phyloP scores from a whole-genome alignment of 2,113 vertebrate species.

The Motacilla tschutschensis region DNA sequence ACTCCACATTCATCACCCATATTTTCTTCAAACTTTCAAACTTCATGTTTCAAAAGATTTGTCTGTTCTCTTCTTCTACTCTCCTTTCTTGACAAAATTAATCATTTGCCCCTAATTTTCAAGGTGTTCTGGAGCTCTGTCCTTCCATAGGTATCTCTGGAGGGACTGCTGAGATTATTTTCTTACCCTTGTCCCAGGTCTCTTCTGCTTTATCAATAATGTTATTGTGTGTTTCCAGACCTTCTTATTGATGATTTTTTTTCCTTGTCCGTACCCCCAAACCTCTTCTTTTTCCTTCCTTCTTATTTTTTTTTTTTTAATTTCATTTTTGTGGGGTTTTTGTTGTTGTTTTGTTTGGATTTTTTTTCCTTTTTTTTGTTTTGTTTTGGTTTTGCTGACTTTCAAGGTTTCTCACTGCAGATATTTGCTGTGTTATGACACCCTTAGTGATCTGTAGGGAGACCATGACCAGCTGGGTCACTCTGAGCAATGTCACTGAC shows the following conservation, averaged over 20 bases:
- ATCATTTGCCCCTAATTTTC: not conserved
- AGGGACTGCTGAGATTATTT: not conserved
- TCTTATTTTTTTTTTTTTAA: not conserved
- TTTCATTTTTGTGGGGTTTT: not conserved
- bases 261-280: not conserved
- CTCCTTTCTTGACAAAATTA: not conserved
- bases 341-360: not conserved
- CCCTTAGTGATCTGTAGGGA: not conserved
- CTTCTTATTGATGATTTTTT: not conserved
- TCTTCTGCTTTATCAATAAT: not conserved
- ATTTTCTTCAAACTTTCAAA: not conserved
- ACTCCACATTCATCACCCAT: fast-evolving
- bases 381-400: not conserved
- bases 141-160: not conserved
- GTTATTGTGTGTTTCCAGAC: not conserved
- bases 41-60: not conserved
- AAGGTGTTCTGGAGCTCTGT: not conserved
- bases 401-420: not conserved
- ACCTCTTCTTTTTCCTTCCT: not conserved
- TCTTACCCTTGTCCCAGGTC: not conserved
- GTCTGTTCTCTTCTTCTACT: not conserved
- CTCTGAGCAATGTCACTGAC: not conserved
- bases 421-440: not conserved
- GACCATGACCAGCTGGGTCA: not conserved
- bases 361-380: not conserved